Base-by-base conservation (phyloP, 1,140 invertebrate genomes). In the Drosophila hydei region DNA sequence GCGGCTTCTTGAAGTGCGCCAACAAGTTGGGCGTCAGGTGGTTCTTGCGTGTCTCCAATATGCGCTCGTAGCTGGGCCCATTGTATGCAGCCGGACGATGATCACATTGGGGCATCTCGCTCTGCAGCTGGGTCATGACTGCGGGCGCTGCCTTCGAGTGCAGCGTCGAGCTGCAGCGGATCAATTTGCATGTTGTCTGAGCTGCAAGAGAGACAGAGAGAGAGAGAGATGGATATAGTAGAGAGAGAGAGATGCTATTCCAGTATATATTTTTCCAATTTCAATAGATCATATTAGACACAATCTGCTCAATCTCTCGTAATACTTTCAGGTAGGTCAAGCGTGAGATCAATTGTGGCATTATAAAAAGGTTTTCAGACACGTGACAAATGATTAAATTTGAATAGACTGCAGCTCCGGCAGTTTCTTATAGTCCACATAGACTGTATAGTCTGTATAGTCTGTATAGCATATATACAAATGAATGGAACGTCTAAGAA, bases 1-100 rank as follows among this genome's bases (percentile, higher is more conserved):
- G 75, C 0, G 98, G 98, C 59, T 95, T 94, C 84, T 95, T 96
- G 91, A 97, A 99, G 73, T 95, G 95, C 5, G 96, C 94, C 56
- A 93, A 92, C 11, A 97, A 87, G 52, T 94, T 95, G 25, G 96
- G 96, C 38, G 94, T 95, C 38, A 98, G 88, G 63, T 95, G 93
- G 0, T 92, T 85, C 21, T 93, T 90, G 33, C 95, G 92, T n/a
- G 95, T 93, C 43, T 92, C 79, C 50, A 93, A 85, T 3, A 95
- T 93, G 52, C 93, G 90, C 56, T 94, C 92, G 62, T 94, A 94
- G 16, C 92, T 92, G 11, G 93, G 93, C 2, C 95, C 95, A 93
- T 94, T 50, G 43, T 91, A 91, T 3, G 60, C 54, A 2, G 52
- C 79, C 5, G 83, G 71, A 1, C 63, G 47, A 48, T 80, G 79